phyloP scores from a whole-genome alignment of 2,113 vertebrate species.

The Psophia crepitans region DNA sequence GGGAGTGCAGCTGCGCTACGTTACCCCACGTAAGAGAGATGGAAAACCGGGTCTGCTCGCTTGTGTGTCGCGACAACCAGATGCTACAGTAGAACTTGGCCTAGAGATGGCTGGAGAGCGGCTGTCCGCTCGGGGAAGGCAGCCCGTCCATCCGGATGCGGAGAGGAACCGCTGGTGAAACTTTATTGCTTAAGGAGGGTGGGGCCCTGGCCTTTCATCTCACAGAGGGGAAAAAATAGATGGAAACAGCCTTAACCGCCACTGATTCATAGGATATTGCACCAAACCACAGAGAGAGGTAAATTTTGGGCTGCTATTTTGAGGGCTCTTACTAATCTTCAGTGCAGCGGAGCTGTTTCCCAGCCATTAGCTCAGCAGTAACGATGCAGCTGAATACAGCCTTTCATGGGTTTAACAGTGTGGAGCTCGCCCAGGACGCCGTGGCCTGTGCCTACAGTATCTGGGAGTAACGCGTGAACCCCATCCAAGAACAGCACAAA shows the following conservation, averaged over 20 bases:
- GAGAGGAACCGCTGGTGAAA: background rate
- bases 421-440: background rate
- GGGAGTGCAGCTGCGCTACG: background rate
- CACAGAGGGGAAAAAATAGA: background rate
- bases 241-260: background rate
- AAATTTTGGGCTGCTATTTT: background rate
- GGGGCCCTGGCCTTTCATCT: background rate
- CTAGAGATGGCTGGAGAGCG: background rate
- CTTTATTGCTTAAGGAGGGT: background rate
- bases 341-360: background rate
- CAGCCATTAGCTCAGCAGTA: background rate
- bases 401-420: background rate
- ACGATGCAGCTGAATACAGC: background rate
- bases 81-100: background rate
- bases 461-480: background rate
- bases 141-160: background rate
- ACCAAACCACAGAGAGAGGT: background rate
- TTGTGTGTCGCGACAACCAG: background rate
- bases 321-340: background rate
- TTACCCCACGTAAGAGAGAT: background rate
- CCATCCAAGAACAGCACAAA: background rate
- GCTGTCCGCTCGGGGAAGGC: fast-evolving
- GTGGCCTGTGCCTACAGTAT: background rate
- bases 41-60: background rate
- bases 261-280: background rate